Evolutionary conservation across 2,888 invertebrate genomes (phyloP).

Genomic region (Poecilus cupreus): DNA sequence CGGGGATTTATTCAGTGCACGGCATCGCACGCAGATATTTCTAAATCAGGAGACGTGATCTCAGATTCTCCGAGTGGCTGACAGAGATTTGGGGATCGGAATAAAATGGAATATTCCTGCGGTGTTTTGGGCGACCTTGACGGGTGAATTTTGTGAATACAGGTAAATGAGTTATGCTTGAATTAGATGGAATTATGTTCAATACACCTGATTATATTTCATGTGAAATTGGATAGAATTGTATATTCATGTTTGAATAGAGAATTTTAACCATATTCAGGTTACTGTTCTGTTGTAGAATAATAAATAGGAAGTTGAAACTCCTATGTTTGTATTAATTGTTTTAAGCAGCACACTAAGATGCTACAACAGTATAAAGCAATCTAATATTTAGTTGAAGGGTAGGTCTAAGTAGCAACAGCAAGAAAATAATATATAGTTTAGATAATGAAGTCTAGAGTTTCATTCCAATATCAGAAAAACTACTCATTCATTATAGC

Average conservation of each 20-base stretch:
- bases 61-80: neutral
- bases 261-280: no score
- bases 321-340: no score
- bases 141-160: neutral
- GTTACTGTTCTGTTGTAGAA: no score
- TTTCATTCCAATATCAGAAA: no score
- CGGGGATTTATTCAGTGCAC: conserved; percentile 30
- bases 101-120: neutral
- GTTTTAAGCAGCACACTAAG: no score
- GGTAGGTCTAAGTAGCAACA: no score
- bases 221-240: neutral
- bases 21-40: conserved; percentile 25
- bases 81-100: conserved; percentile 17
- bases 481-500: no score
- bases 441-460: no score
- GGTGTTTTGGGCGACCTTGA: neutral
- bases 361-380: no score
- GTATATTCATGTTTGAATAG: neutral
- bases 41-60: conserved; percentile 35
- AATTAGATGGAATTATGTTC: neutral
- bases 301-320: no score
- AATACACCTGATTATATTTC: neutral
- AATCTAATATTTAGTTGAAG: no score
- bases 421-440: no score
- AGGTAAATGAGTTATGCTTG: neutral